Evolutionary conservation across 2,888 invertebrate genomes (phyloP), one percentile per base, ranked within the genome.

Genomic region (Scelioninae gen. 1): DNA sequence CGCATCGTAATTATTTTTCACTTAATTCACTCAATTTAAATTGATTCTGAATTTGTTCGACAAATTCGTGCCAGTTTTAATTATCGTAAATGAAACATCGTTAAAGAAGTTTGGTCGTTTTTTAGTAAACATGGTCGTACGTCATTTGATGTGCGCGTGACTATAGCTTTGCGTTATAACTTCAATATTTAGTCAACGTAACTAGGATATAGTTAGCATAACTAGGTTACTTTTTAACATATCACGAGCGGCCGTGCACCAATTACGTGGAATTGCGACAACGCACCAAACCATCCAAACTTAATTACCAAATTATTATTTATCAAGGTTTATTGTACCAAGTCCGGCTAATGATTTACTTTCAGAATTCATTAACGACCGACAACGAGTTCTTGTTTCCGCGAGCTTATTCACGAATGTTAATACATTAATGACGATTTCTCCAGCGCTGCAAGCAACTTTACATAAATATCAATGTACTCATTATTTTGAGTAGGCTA

Each of bases 391-490:
- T 56, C 56, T 56, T 56, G 32, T 69, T 47, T 5, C n/a, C 31
- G 10, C n/a, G 10, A 9, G 43, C 10, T 32, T 53, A 65, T 38
- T 65, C 29, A 15, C 15, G 63, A 63, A 63, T 10, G 65, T 43
- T 32, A 56, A 43, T 56, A 32, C 45, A 55, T 43, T 55, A 55
- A 45, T 40, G 43, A 40, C 16, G 51, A 66, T 53, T 53, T 53
- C 45, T 49, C 38, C 15, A 16, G 16, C 38, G 23, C n/a, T 13
- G 8, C 23, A 68, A 68, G 38, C 40, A 34, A 49, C 9, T n/a
- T 72, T 16, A 63, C 47, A 63, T 65, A 49, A 65, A 51, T 74
- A 60, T 63, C 47, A 65, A 56, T 56, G 13, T n/a, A 43, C 63
- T 63, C 49, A 45, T 74, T 74, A 74, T 56, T 63, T 65, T 63